phyloP scores from a whole-genome alignment of 2,797 vertebrate genomes.

The Acanthis flammea region DNA sequence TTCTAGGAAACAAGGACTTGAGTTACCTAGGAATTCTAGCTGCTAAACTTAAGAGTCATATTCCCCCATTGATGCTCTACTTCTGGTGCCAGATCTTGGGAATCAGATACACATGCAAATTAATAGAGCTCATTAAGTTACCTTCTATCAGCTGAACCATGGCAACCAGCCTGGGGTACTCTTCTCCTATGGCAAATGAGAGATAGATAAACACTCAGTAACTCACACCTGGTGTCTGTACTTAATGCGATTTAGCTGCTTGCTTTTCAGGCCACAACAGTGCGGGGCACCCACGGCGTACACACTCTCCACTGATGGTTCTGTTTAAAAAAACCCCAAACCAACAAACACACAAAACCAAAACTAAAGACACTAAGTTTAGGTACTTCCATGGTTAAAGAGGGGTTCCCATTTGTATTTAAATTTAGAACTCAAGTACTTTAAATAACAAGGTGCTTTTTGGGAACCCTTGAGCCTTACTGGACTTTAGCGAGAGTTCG shows the following conservation, averaged over 20 bases:
- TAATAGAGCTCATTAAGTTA: conserved; percentile 39
- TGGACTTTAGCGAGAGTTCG: neutral
- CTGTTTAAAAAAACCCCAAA: neutral
- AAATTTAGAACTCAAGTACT: neutral
- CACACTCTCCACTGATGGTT: neutral
- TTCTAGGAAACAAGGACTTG: neutral
- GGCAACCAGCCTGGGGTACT: neutral
- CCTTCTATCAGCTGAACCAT: conserved; percentile 23
- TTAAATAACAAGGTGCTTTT: neutral
- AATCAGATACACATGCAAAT: conserved; percentile 40
- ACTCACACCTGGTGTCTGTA: neutral
- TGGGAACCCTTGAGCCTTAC: neutral
- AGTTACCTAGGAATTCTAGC: neutral
- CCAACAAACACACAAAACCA: neutral
- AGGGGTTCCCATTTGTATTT: neutral
- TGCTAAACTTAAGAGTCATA: neutral
- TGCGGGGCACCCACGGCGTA: fast-evolving
- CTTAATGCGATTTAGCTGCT: neutral
- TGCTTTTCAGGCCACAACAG: neutral
- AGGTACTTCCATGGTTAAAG: neutral
- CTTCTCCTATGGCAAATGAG: neutral
- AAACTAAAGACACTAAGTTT: neutral
- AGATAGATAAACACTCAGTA: neutral
- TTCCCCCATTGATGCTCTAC: neutral
- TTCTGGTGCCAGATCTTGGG: conserved; percentile 10